A percentile compares a stretch with the other conserved stretches of the same genome.
Evolutionary conservation across 2,888 invertebrate species (phyloP).

Genomic region (Atrina japonica): DNA sequence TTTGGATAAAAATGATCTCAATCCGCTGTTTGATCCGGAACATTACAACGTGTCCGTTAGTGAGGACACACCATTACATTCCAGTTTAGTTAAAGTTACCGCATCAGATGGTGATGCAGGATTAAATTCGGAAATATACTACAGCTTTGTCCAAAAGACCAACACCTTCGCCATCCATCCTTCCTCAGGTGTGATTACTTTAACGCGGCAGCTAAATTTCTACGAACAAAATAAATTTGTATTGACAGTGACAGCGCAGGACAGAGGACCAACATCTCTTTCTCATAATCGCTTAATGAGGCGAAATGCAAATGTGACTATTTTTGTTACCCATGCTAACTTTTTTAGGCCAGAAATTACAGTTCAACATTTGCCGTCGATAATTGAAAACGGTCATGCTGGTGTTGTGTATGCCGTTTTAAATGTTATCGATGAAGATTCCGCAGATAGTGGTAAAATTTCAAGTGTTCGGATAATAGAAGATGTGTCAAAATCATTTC

Average conservation of each 20-base stretch:
- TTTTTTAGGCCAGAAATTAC: conserved; percentile 92
- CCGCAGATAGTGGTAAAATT: conserved; percentile 92
- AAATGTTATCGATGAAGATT: conserved; percentile 90
- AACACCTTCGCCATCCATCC: conserved; percentile 92
- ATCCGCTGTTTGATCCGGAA: conserved; percentile 94
- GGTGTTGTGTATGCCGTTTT: conserved; percentile 93
- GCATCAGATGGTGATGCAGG: conserved; percentile 98
- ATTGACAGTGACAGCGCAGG: conserved; percentile 91
- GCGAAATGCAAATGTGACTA: conserved; percentile 85
- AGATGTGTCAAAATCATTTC: conserved; percentile 94
- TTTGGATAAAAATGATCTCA: conserved; percentile 86
- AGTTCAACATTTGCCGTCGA: conserved; percentile 87
- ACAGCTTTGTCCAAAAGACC: conserved; percentile 91
- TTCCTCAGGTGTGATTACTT: conserved; percentile 92
- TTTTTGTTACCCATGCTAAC: conserved; percentile 88
- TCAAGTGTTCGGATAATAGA: conserved; percentile 85
- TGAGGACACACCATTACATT: conserved; percentile 93
- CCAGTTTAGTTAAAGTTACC: conserved; percentile 86
- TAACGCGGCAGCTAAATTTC: conserved; percentile 88
- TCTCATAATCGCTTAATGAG: conserved; percentile 44
- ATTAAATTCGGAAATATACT: conserved; percentile 97
- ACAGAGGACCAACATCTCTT: conserved; percentile 86
- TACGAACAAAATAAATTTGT: conserved; percentile 87
- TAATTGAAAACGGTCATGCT: conserved; percentile 89
- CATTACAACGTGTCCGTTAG: conserved; percentile 92